Percentiles rank a stretch among this genome's conserved stretches.
Conservation (phyloP, 2,888 invertebrate genomes). For the Idaea straminata region DNA sequence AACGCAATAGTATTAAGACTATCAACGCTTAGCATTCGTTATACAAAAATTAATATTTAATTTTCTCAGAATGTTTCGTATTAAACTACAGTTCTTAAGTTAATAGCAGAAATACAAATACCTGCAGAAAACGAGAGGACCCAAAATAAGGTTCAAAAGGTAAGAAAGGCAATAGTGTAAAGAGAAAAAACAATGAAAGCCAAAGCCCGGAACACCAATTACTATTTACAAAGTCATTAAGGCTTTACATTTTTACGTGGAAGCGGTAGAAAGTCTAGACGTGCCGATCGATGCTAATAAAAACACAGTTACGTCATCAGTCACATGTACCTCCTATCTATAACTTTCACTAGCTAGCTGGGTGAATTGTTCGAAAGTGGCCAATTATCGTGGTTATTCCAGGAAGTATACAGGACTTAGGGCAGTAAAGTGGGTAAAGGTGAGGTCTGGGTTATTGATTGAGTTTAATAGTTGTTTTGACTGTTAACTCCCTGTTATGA, state of each 20-base stretch:
- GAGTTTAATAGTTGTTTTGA: background rate
- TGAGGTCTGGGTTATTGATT: background rate
- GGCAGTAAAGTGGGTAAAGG: background rate
- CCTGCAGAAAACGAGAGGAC: background rate
- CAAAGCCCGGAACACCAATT: background rate
- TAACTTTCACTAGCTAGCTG: constrained; percentile 21
- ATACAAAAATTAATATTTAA: background rate
- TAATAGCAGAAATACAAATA: background rate
- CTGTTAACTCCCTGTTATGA: background rate
- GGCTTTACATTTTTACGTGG: background rate
- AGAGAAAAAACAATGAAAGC: background rate
- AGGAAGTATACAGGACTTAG: background rate
- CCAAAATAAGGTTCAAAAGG: background rate
- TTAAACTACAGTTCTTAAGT: background rate
- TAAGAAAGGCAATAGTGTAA: background rate
- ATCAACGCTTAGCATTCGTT: background rate
- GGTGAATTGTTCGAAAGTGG: background rate
- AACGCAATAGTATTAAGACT: background rate
- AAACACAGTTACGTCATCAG: constrained; percentile 21
- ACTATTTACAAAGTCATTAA: background rate
- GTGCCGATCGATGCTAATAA: constrained; percentile 22
- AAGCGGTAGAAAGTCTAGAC: constrained; percentile 17
- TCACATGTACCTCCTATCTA: constrained; percentile 2
- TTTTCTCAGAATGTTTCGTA: background rate
- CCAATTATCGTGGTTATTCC: background rate